These are phyloP conservation scores for Todiramphus chloris DNA, from an alignment of 2,113 vertebrate species.

Conservation along the genomic window DNA sequence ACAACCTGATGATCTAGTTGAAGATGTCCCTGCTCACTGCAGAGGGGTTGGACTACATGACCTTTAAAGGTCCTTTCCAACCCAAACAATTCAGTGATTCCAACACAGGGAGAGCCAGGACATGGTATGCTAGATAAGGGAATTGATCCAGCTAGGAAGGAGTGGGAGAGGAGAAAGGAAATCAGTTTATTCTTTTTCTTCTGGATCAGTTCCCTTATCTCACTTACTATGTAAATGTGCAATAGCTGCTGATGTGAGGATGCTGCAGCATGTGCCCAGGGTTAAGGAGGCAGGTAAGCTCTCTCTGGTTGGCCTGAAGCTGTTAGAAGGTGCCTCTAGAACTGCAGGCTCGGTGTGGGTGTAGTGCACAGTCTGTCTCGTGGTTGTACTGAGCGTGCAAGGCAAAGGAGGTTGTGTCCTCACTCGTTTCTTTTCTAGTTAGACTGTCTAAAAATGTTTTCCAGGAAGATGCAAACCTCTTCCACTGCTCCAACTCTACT, in stretches of 20 bases:
- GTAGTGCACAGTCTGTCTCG: not conserved
- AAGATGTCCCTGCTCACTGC: not conserved
- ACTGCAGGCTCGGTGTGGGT: not conserved
- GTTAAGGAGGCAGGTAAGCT: not conserved
- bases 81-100: not conserved
- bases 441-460: not conserved
- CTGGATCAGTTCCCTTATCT: not conserved
- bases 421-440: not conserved
- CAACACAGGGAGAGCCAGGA: not conserved
- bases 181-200: not conserved
- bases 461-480: not conserved
- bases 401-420: not conserved
- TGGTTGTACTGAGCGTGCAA: not conserved
- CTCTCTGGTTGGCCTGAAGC: not conserved
- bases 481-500: not conserved
- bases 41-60: not conserved
- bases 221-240: not conserved
- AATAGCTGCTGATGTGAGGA: not conserved
- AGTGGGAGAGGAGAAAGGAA: not conserved
- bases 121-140: not conserved
- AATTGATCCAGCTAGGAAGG: not conserved
- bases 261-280: not conserved
- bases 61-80: not conserved
- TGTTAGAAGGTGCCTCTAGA: accelerated
- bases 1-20: not conserved